phyloP scores from a whole-genome alignment of 2,113 vertebrate species.

The Anhinga rufa region DNA sequence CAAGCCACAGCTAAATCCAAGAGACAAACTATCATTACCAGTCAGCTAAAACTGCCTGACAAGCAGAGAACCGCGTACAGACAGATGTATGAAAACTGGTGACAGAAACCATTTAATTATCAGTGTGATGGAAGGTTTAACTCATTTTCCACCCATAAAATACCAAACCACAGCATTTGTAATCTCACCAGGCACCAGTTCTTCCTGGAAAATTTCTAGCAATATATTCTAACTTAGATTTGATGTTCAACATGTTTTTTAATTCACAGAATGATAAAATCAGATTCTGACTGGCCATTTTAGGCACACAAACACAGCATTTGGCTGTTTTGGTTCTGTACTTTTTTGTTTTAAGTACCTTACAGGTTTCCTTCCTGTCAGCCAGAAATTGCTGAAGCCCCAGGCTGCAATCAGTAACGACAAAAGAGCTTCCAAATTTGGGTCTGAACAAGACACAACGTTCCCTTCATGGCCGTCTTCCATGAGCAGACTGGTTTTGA shows the following conservation, averaged over 20 bases:
- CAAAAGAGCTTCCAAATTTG: not conserved
- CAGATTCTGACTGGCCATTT: not conserved
- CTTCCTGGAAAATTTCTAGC: not conserved
- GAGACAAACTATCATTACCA: not conserved
- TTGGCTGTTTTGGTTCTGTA: not conserved
- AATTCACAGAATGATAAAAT: not conserved
- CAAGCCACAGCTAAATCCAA: not conserved
- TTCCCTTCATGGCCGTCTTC: not conserved
- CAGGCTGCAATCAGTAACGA: not conserved
- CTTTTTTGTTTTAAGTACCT: not conserved
- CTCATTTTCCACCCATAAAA: not conserved
- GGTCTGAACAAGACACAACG: not conserved
- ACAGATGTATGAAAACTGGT: not conserved
- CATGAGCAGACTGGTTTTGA: not conserved
- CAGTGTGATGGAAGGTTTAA: not conserved
- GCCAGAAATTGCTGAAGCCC: not conserved
- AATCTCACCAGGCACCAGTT: not conserved
- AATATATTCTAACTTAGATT: not conserved
- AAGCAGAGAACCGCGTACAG: not conserved
- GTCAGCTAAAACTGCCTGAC: not conserved
- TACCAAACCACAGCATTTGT: not conserved
- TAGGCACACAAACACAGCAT: not conserved
- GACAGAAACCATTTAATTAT: not conserved
- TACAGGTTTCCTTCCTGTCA: not conserved
- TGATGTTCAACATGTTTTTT: fast-evolving